A percentile compares a stretch with the other conserved stretches of the same genome.
phyloP scores from a whole-genome alignment of 2,888 invertebrate species.

The Dicyrtoma fusca region DNA sequence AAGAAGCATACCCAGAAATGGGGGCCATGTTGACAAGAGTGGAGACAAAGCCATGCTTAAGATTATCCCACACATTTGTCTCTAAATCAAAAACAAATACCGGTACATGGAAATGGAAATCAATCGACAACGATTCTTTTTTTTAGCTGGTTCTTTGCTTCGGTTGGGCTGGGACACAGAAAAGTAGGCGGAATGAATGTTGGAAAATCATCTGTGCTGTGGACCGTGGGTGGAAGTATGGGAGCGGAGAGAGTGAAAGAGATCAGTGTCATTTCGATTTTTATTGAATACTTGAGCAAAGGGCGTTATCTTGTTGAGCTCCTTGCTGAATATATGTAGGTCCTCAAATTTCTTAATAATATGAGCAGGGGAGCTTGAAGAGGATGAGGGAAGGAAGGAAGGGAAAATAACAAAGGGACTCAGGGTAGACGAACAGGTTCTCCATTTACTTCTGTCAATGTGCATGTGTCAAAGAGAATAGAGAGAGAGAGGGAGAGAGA shows the following conservation, averaged over 20 bases:
- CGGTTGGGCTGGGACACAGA: too few relatives aligned
- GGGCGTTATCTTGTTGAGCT: not conserved
- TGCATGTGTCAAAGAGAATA: not conserved
- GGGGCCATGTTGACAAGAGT: too few relatives aligned
- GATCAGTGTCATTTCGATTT: conserved; percentile 6
- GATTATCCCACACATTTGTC: too few relatives aligned
- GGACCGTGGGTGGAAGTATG: not conserved
- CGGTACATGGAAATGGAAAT: too few relatives aligned
- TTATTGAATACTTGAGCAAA: conserved; percentile 13
- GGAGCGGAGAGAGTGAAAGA: not conserved
- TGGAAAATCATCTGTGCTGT: too few relatives aligned
- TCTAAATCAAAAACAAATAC: too few relatives aligned
- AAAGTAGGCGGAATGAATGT: too few relatives aligned
- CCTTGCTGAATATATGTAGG: conserved; percentile 12
- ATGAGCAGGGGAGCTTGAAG: conserved; percentile 8
- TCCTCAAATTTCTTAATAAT: conserved; percentile 27
- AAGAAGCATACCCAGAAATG: too few relatives aligned
- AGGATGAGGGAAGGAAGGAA: not conserved
- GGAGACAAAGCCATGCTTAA: too few relatives aligned
- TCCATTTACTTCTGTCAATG: too few relatives aligned
- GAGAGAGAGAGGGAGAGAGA: not conserved
- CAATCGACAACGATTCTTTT: too few relatives aligned
- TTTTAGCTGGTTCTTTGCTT: too few relatives aligned
- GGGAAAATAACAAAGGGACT: not conserved
- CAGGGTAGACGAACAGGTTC: not conserved